These are phyloP conservation scores for Cephus sareptanus DNA, from an alignment of 2,888 invertebrate species.

Conservation along the genomic window DNA sequence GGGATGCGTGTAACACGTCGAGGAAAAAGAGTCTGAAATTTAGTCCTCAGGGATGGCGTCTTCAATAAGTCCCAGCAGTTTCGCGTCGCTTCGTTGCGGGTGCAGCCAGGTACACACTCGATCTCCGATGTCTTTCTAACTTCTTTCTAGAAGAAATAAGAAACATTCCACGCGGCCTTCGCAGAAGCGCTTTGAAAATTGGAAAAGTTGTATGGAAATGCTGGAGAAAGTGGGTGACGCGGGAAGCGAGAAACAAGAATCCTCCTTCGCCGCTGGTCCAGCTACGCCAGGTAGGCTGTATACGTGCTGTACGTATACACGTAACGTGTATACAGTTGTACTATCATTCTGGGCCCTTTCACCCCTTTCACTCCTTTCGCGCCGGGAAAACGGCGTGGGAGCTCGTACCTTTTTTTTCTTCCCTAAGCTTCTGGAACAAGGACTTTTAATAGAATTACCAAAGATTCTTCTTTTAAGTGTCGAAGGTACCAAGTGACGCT, in stretches of 20 bases:
- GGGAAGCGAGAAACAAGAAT: constrained; percentile 18
- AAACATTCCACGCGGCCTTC: neutral
- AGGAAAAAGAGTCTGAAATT: neutral
- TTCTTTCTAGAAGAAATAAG: neutral
- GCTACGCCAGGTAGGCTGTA: neutral
- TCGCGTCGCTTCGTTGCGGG: neutral
- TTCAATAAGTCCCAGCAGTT: neutral
- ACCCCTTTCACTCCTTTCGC: neutral
- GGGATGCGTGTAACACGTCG: neutral
- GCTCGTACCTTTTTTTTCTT: neutral
- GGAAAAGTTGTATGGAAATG: constrained; percentile 35
- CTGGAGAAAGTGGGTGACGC: constrained; percentile 23
- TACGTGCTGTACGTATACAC: neutral
- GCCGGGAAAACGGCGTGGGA: neutral
- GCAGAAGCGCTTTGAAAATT: constrained; percentile 20
- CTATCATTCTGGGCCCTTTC: neutral
- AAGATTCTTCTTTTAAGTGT: neutral
- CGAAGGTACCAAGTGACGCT: neutral
- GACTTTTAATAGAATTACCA: constrained; percentile 20
- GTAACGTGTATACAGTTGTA: neutral
- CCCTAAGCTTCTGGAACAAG: constrained; percentile 4
- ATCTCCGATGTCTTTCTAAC: neutral
- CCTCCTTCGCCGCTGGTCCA: constrained; percentile 10
- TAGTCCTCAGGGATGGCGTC: neutral
- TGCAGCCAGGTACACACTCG: neutral